These are phyloP conservation scores for Diachasma alloeum DNA, from an alignment of 1,140 invertebrate species.

Conservation along the genomic window DNA sequence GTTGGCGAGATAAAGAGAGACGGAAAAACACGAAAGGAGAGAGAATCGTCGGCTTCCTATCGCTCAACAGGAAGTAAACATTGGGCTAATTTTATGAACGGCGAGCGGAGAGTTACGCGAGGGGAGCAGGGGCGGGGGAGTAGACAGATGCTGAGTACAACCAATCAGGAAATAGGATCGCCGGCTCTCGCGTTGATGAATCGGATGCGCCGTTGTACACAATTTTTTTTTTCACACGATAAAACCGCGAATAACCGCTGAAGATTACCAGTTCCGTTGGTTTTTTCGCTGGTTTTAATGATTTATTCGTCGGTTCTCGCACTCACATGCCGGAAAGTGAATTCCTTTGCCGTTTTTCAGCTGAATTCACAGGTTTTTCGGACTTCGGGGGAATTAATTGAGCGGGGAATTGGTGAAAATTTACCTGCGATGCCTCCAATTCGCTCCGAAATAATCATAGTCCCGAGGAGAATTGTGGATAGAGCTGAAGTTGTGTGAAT, in stretches of 20 bases:
- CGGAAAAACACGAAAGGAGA: not conserved
- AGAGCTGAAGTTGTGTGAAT: not conserved
- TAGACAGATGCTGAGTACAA: conserved; percentile 32
- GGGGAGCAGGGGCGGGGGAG: conserved; percentile 5
- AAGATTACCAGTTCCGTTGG: no score
- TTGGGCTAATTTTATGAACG: conserved; percentile 44
- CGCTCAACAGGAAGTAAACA: conserved; percentile 42
- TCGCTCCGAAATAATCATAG: not conserved
- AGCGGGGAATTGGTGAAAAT: not conserved
- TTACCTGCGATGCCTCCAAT: not conserved
- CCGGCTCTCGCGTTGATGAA: conserved; percentile 11
- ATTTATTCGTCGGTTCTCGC: no score
- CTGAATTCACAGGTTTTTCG: no score
- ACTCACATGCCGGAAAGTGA: no score
- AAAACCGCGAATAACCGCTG: not conserved
- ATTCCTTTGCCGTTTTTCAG: no score
- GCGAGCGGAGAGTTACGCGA: conserved; percentile 12
- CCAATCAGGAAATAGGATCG: conserved; percentile 34
- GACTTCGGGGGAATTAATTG: no score
- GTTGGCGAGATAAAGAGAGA: conserved; percentile 3
- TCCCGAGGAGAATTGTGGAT: not conserved
- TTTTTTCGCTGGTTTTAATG: no score
- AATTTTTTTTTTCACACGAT: not conserved
- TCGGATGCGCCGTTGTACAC: conserved; percentile 19
- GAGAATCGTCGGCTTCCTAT: conserved; percentile 21